phyloP scores from a whole-genome alignment of 2,797 vertebrate genomes.

The Sebastes matsubarae region DNA sequence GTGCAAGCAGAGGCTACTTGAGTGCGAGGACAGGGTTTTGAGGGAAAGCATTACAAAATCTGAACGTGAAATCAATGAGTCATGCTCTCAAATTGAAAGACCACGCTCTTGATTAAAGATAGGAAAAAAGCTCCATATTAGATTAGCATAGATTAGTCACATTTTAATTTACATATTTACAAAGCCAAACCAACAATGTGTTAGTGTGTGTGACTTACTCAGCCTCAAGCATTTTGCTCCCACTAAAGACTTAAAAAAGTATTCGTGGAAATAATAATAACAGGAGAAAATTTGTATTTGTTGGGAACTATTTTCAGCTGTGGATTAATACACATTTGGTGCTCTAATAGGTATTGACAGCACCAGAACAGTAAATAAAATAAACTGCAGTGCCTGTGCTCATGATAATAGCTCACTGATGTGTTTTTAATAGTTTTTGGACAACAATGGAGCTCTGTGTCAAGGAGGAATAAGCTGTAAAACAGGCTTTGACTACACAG shows the following conservation, averaged over 20 bases:
- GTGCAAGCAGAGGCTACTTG: too few species aligned
- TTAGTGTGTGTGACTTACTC: not conserved
- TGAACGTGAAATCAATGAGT: too few species aligned
- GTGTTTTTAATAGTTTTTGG: not conserved
- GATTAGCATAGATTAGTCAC: not conserved
- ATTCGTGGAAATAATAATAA: not conserved
- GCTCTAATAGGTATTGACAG: not conserved
- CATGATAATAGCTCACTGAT: not conserved
- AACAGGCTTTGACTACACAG: not conserved
- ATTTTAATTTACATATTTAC: not conserved
- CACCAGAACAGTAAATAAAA: not conserved
- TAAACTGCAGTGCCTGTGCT: not conserved
- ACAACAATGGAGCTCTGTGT: not conserved
- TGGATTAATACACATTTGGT: not conserved
- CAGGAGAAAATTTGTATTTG: not conserved
- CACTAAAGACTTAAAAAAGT: not conserved
- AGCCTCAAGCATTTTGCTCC: not conserved
- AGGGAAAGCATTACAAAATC: too few species aligned
- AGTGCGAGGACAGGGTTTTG: too few species aligned
- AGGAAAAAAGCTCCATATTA: too few species aligned
- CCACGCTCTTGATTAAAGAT: too few species aligned
- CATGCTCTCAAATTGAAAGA: too few species aligned
- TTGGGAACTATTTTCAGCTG: not conserved
- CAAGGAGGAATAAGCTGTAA: not conserved
- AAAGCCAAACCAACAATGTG: not conserved